Conservation (phyloP, 1,140 invertebrate species). For the Bombus pyrosoma region DNA sequence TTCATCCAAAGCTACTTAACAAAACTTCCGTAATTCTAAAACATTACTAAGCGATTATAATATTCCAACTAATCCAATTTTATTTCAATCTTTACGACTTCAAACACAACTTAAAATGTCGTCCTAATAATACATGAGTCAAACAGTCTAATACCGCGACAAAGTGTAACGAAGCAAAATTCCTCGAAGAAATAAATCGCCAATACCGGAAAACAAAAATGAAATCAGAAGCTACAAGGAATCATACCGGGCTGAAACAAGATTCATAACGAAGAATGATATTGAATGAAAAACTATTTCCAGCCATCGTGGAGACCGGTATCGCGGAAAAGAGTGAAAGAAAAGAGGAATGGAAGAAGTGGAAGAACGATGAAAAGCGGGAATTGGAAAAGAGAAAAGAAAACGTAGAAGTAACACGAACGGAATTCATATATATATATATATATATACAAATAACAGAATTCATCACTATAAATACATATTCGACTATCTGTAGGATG, state of each 20-base stretch:
- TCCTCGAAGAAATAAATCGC: background rate
- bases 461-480: slow-evolving; percentile 55
- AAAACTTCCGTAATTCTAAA: background rate
- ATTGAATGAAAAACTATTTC: background rate
- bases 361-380: background rate
- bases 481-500: slow-evolving; percentile 33
- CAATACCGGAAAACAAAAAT: background rate
- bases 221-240: background rate
- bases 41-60: background rate
- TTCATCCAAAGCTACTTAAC: background rate
- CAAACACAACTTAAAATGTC: background rate
- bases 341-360: background rate
- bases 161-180: background rate
- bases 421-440: slow-evolving; percentile 31
- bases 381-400: background rate
- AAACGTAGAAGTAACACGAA: background rate
- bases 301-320: background rate
- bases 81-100: no score
- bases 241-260: background rate
- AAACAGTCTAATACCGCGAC: background rate
- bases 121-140: background rate
- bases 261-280: slow-evolving; percentile 13
- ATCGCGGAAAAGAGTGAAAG: background rate
- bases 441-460: no score
- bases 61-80: no score